A percentile compares a stretch with the other conserved stretches of the same genome.
Evolutionary conservation across 2,888 invertebrate species (phyloP).

Genomic region (Nomada fabriciana): DNA sequence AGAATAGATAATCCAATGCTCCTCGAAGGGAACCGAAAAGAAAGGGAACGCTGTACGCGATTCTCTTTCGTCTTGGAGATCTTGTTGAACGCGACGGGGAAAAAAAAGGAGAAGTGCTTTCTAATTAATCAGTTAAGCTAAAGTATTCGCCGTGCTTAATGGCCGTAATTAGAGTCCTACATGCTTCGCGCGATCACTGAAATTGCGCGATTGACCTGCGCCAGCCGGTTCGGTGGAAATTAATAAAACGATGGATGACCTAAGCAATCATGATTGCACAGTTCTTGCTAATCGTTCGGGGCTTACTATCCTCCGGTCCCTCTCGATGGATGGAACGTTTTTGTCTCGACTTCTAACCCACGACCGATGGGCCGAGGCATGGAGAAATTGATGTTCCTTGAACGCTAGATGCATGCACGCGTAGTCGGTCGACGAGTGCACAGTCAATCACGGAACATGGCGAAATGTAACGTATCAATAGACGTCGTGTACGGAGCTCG

Average conservation of each 20-base stretch:
- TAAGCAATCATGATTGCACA: slow-evolving; percentile 47
- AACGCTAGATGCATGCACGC: no score
- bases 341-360: background rate
- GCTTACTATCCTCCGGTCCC: background rate
- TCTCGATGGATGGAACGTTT: background rate
- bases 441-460: background rate
- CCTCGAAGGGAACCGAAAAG: slow-evolving; percentile 29
- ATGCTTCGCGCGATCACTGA: slow-evolving; percentile 56
- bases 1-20: slow-evolving; percentile 17
- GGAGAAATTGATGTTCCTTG: background rate
- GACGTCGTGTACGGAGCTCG: slow-evolving; percentile 1
- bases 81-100: slow-evolving; percentile 30
- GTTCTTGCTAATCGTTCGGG: slow-evolving; percentile 14
- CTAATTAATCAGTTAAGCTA: slow-evolving; percentile 69
- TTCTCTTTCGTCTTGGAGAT: slow-evolving; percentile 6
- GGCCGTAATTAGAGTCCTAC: slow-evolving; percentile 62
- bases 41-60: background rate
- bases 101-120: slow-evolving; percentile 53
- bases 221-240: slow-evolving; percentile 46
- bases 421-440: background rate
- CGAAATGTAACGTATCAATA: slow-evolving; percentile 23
- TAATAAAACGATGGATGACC: slow-evolving; percentile 56
- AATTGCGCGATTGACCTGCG: slow-evolving; percentile 67
- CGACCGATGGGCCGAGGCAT: background rate
- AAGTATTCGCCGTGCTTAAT: slow-evolving; percentile 61